A percentile compares a stretch with the other conserved stretches of the same genome.
These are phyloP conservation scores for Ophioninae sp. DNA, from an alignment of 2,888 invertebrate species.

Conservation along the genomic window DNA sequence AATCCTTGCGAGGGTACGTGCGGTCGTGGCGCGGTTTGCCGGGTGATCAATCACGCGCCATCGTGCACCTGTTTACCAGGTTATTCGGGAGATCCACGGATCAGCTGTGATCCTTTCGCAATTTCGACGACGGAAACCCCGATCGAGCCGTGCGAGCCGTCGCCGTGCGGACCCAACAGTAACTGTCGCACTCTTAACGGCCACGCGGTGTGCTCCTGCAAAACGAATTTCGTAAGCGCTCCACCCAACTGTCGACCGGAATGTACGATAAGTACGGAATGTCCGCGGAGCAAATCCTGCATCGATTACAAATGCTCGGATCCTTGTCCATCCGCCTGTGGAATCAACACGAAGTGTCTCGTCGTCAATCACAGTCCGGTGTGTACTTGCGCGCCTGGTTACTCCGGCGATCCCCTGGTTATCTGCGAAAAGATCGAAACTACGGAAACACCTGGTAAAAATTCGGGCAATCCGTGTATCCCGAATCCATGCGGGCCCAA, in stretches of 20 bases:
- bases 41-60: slow-evolving; percentile 91
- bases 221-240: slow-evolving; percentile 88
- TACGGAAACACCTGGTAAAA: slow-evolving; percentile 75
- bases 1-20: slow-evolving; percentile 93
- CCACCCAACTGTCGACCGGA: slow-evolving; percentile 92
- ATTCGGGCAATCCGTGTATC: slow-evolving; percentile 86
- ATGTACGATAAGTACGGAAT: slow-evolving; percentile 92
- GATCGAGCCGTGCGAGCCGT: slow-evolving; percentile 88
- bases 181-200: slow-evolving; percentile 89
- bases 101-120: slow-evolving; percentile 80
- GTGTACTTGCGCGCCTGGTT: slow-evolving; percentile 90
- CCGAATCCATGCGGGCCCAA: slow-evolving; percentile 93
- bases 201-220: slow-evolving; percentile 92
- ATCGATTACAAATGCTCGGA: slow-evolving; percentile 90
- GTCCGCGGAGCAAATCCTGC: slow-evolving; percentile 90
- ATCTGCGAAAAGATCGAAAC: slow-evolving; percentile 84
- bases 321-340: slow-evolving; percentile 92
- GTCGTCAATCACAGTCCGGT: slow-evolving; percentile 94
- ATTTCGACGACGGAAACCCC: slow-evolving; percentile 68
- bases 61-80: slow-evolving; percentile 90
- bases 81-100: slow-evolving; percentile 89
- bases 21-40: slow-evolving; percentile 90
- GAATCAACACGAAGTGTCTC: slow-evolving; percentile 90
- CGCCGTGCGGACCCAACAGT: slow-evolving; percentile 93
- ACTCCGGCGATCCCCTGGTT: slow-evolving; percentile 91